Base-by-base conservation (phyloP, 1,140 invertebrate genomes). In the Drosophila quadrilineata region DNA sequence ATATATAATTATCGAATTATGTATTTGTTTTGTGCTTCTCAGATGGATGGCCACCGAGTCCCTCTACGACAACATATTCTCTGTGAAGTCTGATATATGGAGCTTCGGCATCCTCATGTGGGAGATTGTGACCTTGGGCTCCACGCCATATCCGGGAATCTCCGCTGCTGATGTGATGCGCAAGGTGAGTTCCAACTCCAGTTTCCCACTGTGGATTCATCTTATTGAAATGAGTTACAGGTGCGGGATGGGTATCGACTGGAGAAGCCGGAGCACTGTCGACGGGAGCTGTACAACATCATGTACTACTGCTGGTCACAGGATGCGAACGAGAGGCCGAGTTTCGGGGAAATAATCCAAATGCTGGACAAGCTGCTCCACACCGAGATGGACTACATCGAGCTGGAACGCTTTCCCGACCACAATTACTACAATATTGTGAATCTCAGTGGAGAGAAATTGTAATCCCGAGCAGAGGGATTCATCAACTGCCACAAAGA, bases 1-100 rank as follows among this genome's bases (percentile, higher is more conserved):
- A n/a, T n/a, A n/a, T n/a, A n/a, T n/a, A n/a, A n/a, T n/a, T n/a
- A n/a, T n/a, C n/a, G n/a, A n/a, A n/a, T n/a, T n/a, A n/a, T n/a
- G n/a, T n/a, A n/a, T n/a, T n/a, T n/a, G n/a, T n/a, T 14, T 1
- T 38, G 19, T 21, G 6, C 2, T 36, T 17, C 82, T 73, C 58
- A 93, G 96, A 87, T 98, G 97, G 97, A 98, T 98, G 96, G 96
- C 97, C 0, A 96, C 96, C 0, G 97, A 98, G 89, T 97, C 96
- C 1, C 91, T 98, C 0, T 96, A 96, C 84, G 95, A 98, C 79
- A 96, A 97, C 77, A 94, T 97, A 72, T 98, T 97, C 87, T 96
- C 96, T 1, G 93, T 95, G 1, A 97, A 97, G 89, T 96, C 96
- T 0, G 97, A 98, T 79, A 94, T 97, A 9, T 98, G 97, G 97